Conservation (phyloP, 2,888 invertebrate genomes). For the Ochropleura leucogaster region DNA sequence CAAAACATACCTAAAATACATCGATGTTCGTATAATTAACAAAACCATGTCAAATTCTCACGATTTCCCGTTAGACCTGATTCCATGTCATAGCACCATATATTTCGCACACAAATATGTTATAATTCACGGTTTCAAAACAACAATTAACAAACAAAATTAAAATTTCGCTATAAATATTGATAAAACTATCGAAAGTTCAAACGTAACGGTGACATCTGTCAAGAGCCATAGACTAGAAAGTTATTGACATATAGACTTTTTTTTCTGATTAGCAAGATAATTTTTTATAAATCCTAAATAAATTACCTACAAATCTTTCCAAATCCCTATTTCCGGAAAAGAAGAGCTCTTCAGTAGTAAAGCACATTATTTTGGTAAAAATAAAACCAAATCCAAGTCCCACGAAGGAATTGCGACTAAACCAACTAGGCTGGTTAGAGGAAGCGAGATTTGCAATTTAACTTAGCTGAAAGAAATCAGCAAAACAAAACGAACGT, state of each 20-base stretch:
- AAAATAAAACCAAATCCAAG: background rate
- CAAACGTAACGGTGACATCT: conserved; percentile 61
- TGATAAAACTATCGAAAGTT: conserved; percentile 47
- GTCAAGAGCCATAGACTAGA: conserved; percentile 41
- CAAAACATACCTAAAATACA: conserved; percentile 47
- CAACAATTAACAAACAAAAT: conserved; percentile 26
- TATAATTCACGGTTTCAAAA: conserved; percentile 11
- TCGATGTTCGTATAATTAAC: conserved; percentile 42
- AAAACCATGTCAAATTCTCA: conserved; percentile 50
- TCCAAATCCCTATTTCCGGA: background rate
- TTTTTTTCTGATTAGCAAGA: conserved; percentile 10
- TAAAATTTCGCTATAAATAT: conserved; percentile 21
- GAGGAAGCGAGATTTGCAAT: background rate
- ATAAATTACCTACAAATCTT: background rate
- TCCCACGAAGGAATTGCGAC: background rate
- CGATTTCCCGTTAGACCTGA: conserved; percentile 31
- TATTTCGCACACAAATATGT: conserved; percentile 16
- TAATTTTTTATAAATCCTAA: background rate
- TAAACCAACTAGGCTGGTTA: background rate
- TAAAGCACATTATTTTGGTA: background rate
- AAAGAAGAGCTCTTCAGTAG: background rate
- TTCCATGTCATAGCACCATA: conserved; percentile 31
- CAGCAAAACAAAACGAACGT: background rate
- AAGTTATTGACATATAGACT: background rate
- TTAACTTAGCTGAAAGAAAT: background rate